These are phyloP conservation scores for Neoascia interrupta DNA, from an alignment of 2,888 invertebrate species.

Conservation along the genomic window DNA sequence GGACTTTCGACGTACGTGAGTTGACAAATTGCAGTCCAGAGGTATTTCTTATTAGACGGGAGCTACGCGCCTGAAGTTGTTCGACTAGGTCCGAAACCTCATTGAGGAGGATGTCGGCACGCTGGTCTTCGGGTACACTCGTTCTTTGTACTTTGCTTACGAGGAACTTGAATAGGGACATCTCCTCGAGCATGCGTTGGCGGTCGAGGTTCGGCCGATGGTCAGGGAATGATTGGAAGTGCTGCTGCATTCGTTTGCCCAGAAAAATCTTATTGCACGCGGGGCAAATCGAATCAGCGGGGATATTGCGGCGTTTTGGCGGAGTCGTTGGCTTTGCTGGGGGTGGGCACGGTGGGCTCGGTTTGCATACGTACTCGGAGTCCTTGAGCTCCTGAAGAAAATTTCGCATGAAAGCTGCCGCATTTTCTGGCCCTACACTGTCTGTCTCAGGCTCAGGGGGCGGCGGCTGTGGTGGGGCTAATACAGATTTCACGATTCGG, in stretches of 20 bases:
- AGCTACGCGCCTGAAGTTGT: slow-evolving; percentile 77
- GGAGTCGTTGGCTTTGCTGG: background rate
- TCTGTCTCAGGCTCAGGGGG: slow-evolving; percentile 32
- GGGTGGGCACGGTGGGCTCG: slow-evolving; percentile 10
- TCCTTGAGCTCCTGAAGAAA: slow-evolving; percentile 73
- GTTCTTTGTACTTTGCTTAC: slow-evolving; percentile 75
- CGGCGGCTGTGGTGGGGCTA: slow-evolving; percentile 1
- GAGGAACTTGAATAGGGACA: slow-evolving; percentile 76
- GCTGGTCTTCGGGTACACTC: slow-evolving; percentile 76
- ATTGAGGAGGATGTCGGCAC: slow-evolving; percentile 76
- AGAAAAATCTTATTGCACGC: slow-evolving; percentile 78
- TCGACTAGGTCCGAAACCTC: slow-evolving; percentile 78
- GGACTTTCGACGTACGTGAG: slow-evolving; percentile 74
- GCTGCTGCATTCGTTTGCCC: slow-evolving; percentile 76
- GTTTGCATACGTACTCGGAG: slow-evolving; percentile 55
- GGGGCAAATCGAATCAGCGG: slow-evolving; percentile 76
- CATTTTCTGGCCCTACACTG: slow-evolving; percentile 45
- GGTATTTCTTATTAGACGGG: slow-evolving; percentile 77
- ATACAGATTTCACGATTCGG: slow-evolving; percentile 71
- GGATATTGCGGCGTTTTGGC: slow-evolving; percentile 71
- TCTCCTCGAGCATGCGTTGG: slow-evolving; percentile 64
- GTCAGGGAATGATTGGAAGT: slow-evolving; percentile 76
- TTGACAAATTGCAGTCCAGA: slow-evolving; percentile 78
- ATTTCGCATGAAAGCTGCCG: slow-evolving; percentile 71
- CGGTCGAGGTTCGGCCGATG: slow-evolving; percentile 70